Evolutionary conservation across 2,113 vertebrate genomes (phyloP).

Genomic region (Rhinogobius similis): DNA sequence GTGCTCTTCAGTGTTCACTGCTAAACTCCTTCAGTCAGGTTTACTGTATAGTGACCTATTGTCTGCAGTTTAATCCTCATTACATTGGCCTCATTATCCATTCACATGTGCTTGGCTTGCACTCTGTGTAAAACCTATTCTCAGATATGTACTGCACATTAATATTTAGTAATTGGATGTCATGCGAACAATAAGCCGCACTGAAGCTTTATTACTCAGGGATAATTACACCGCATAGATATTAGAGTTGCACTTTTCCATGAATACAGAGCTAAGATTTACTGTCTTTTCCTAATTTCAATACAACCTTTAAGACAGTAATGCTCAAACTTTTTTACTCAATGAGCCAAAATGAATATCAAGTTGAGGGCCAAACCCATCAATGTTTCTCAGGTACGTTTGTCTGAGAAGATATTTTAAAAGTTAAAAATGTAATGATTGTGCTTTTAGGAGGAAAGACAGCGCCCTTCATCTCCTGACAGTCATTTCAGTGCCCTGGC

Average conservation of each 20-base stretch:
- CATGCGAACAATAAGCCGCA: conserved; percentile 6
- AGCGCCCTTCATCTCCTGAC: too few species aligned
- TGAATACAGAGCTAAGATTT: neutral
- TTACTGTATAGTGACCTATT: neutral
- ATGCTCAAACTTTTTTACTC: too few species aligned
- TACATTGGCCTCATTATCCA: conserved; percentile 5
- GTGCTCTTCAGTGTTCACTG: neutral
- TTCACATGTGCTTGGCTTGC: conserved; percentile 9
- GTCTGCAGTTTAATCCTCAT: conserved; percentile 4
- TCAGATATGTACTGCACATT: conserved; percentile 4
- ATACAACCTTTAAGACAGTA: neutral
- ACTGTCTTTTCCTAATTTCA: neutral
- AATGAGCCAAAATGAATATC: too few species aligned
- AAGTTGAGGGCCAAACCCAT: too few species aligned
- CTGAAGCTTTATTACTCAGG: conserved; percentile 4
- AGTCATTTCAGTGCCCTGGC: too few species aligned
- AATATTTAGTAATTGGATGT: conserved; percentile 11
- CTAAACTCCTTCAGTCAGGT: neutral
- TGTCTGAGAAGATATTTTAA: too few species aligned
- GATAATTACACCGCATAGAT: conserved; percentile 1
- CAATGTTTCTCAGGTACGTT: too few species aligned
- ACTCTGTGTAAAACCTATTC: conserved; percentile 15
- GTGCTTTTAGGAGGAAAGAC: too few species aligned
- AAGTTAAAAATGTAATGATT: too few species aligned
- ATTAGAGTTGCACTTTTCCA: neutral